Conservation (phyloP, 2,797 vertebrate genomes). For the Hippocampus kuda region DNA sequence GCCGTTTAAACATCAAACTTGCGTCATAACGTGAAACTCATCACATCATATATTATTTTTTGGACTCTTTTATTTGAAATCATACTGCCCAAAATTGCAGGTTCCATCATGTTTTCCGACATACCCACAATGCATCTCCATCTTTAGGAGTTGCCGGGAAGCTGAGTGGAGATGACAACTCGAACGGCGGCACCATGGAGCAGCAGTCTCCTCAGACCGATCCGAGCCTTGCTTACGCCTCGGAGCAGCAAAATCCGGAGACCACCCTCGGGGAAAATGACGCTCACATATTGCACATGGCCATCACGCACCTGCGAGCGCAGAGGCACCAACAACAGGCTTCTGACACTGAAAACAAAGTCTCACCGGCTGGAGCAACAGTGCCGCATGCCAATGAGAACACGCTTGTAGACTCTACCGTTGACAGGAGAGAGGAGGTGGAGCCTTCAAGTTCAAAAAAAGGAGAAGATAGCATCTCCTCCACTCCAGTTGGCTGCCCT, state of each 20-base stretch:
- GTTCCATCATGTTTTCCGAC: not conserved
- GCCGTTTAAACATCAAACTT: no score
- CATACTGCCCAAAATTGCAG: no score
- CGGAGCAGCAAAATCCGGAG: constrained; percentile 47
- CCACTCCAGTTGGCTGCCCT: constrained; percentile 3
- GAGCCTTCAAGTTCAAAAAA: not conserved
- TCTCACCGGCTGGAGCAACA: not conserved
- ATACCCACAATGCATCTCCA: not conserved
- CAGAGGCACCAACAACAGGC: constrained; percentile 26
- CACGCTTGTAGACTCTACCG: not conserved
- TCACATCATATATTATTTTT: not conserved
- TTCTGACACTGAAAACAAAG: constrained; percentile 5
- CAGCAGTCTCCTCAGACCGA: constrained; percentile 9
- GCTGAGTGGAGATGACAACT: constrained; percentile 8
- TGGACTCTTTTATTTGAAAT: not conserved
- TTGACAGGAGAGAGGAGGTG: not conserved
- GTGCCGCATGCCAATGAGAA: not conserved
- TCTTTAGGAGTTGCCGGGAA: constrained; percentile 5
- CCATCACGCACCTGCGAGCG: constrained; percentile 51
- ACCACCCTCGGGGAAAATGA: constrained; percentile 15
- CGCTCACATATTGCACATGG: constrained; percentile 32
- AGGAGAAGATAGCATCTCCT: not conserved
- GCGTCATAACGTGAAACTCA: no score
- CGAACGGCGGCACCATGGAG: not conserved
- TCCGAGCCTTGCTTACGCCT: constrained; percentile 1